Percentiles rank a stretch among this genome's conserved stretches.
Evolutionary conservation across 53 echinoderm and acorn worm genomes (phyloP).

Genomic region (Actinopyga echinites): DNA sequence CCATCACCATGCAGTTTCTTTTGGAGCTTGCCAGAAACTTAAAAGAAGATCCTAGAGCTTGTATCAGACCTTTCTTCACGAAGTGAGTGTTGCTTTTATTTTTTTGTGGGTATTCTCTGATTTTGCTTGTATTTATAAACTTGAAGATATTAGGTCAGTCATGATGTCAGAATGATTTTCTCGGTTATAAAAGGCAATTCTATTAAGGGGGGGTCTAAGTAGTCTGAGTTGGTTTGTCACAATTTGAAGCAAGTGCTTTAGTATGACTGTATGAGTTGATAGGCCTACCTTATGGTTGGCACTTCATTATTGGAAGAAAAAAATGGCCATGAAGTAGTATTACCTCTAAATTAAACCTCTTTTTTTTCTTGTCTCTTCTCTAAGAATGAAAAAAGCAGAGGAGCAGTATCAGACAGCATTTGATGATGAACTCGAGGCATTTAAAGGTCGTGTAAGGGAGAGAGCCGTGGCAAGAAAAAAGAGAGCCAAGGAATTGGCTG

Average conservation of each 20-base stretch:
- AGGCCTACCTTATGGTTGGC: too few relatives aligned
- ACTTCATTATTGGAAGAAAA: too few relatives aligned
- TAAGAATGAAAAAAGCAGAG: slow-evolving; percentile 82
- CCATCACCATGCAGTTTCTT: slow-evolving; percentile 92
- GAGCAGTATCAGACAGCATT: slow-evolving; percentile 78
- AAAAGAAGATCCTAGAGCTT: slow-evolving; percentile 83
- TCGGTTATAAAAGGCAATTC: too few relatives aligned
- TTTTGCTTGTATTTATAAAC: too few relatives aligned
- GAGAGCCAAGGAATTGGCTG: slow-evolving; percentile 73
- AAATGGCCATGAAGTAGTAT: too few relatives aligned
- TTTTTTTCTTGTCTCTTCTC: background rate
- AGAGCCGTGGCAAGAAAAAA: slow-evolving; percentile 74
- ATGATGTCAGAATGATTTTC: too few relatives aligned
- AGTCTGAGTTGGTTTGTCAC: too few relatives aligned
- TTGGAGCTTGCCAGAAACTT: slow-evolving; percentile 90
- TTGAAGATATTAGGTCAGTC: too few relatives aligned
- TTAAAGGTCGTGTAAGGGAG: slow-evolving; percentile 74
- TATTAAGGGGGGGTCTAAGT: too few relatives aligned
- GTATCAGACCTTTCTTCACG: slow-evolving; percentile 89
- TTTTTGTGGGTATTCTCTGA: too few relatives aligned
- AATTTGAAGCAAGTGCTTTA: too few relatives aligned
- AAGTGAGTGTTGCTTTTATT: slow-evolving; percentile 64
- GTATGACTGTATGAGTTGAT: too few relatives aligned
- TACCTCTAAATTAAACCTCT: background rate
- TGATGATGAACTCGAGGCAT: slow-evolving; percentile 79